Conservation (phyloP, 2,113 vertebrate species). For the Cryptoleucopteryx plumbea region DNA sequence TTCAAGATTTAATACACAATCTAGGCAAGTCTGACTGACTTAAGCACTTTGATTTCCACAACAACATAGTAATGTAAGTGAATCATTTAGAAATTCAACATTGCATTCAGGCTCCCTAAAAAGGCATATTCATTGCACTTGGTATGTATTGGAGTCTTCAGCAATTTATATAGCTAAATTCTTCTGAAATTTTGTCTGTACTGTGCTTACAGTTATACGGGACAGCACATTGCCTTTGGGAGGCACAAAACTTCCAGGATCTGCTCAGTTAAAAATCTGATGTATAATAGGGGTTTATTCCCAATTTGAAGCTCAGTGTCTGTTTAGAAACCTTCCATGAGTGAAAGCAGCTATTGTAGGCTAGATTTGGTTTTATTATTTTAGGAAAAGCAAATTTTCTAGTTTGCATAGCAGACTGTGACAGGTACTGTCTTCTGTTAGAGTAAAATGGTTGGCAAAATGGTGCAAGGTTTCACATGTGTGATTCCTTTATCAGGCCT, state of each 20-base stretch:
- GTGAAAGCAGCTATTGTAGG: not conserved
- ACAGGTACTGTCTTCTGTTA: not conserved
- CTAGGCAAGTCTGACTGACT: not conserved
- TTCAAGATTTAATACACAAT: not conserved
- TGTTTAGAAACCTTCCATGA: not conserved
- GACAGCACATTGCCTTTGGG: not conserved
- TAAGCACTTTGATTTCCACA: not conserved
- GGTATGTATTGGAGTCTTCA: not conserved
- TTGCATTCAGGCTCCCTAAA: not conserved
- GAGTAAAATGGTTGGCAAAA: not conserved
- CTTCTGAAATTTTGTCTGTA: not conserved
- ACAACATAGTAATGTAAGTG: not conserved
- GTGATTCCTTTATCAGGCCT: not conserved
- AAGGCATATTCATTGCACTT: not conserved
- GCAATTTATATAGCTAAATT: not conserved
- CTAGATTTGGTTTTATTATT: not conserved
- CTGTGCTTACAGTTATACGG: not conserved
- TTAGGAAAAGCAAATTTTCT: not conserved
- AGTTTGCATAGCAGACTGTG: not conserved
- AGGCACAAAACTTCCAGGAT: not conserved
- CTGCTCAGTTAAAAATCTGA: not conserved
- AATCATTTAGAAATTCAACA: not conserved
- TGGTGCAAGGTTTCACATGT: accelerated
- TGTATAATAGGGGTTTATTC: not conserved
- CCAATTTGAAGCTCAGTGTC: not conserved